Percentiles rank a stretch among this genome's conserved stretches.
Evolutionary conservation across 2,888 invertebrate genomes (phyloP).

Genomic region (Plagodis dolabraria): DNA sequence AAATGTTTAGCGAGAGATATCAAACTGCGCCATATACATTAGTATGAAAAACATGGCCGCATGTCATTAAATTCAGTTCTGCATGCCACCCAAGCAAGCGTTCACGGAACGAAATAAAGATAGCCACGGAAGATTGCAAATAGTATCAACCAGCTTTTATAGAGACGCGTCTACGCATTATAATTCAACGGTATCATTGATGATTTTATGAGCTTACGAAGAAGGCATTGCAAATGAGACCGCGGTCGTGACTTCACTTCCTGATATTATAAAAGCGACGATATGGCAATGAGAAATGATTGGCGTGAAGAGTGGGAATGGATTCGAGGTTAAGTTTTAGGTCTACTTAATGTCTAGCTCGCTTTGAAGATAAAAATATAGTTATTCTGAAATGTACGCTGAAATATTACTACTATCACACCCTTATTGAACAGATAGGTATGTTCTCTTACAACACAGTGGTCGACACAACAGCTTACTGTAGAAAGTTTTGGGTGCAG

Average conservation of each 20-base stretch:
- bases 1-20: not conserved
- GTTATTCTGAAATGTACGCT: too few relatives aligned
- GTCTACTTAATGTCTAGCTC: too few relatives aligned
- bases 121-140: conserved; percentile 59
- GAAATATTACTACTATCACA: too few relatives aligned
- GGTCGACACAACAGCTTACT: too few relatives aligned
- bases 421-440: too few relatives aligned
- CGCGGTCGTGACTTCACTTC: conserved; percentile 73
- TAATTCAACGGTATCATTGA: conserved; percentile 79
- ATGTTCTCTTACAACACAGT: too few relatives aligned
- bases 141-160: conserved; percentile 68
- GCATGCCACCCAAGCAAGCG: conserved; percentile 34
- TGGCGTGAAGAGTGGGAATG: conserved; percentile 32
- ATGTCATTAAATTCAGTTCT: conserved; percentile 30
- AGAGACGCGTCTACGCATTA: conserved; percentile 60
- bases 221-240: conserved; percentile 74
- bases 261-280: conserved; percentile 61
- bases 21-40: conserved; percentile 24
- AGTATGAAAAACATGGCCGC: conserved; percentile 33
- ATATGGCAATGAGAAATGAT: conserved; percentile 61
- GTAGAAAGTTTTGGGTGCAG: too few relatives aligned
- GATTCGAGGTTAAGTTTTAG: conserved; percentile 4
- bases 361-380: too few relatives aligned
- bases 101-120: conserved; percentile 39
- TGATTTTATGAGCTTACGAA: conserved; percentile 77